Base-by-base conservation (phyloP, 2,888 invertebrate genomes). In the Prenolepis imparis region DNA sequence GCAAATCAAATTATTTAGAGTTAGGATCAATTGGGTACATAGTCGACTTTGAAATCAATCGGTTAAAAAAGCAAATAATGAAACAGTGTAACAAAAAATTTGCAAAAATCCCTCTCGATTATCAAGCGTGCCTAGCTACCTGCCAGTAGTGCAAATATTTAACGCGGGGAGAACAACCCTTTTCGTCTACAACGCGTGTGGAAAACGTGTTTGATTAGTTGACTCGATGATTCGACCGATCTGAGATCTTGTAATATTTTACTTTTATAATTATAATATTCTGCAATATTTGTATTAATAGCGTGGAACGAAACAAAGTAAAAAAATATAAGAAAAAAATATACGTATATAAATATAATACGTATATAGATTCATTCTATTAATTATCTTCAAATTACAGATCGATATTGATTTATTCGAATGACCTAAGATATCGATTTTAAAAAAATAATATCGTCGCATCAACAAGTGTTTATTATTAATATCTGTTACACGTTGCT, bases 131-230 rank as follows among this genome's bases (percentile, higher is more conserved):
- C 12, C 32, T 57, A 59, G 68, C 12, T 91, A 92, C 89, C 91
- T 91, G 89, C 87, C 84, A 87, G 85, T 88, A 88, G 89, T 82
- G 90, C 92, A 93, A 93, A 93, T 93, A 93, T 93, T 93, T 92
- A 90, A 91, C 90, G 86, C 88, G 77, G 86, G 82, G 90, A 87
- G 87, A 91, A 91, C 89, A 88, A 82, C 88, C 84, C 78, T 55
- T 61, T 72, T 73, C 86, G 85, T 90, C 84, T 81, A 88, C 84
- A 88, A 88, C 86, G 82, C 73, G 41, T 44, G 36, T 77, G 55
- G 39, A 55, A 66, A 57, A 32, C 57, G 82, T 75, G 80, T 88
- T 84, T 86, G 83, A 68, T 82, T 81, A 84, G 74, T 24, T 66
- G 28, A n/a, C 48, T 52, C 28, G 36, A 70, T 44, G 59, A 82